Percentiles rank a stretch among this genome's conserved stretches.
Evolutionary conservation across 1,140 invertebrate species (phyloP).

Genomic region (Eriocheir sinensis): DNA sequence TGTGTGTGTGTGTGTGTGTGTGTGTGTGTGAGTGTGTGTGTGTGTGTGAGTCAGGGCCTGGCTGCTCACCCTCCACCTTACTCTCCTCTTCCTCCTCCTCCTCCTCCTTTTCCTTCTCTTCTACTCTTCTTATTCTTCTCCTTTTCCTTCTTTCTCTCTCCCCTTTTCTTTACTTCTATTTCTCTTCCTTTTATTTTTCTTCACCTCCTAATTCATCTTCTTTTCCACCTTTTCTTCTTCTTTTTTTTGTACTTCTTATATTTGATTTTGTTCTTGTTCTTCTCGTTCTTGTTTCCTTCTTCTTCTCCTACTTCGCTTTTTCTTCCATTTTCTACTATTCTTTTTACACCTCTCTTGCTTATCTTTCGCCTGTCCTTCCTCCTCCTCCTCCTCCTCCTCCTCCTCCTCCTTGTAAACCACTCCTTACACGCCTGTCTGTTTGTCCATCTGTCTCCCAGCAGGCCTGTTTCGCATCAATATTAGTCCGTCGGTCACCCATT

Average conservation of each 20-base stretch:
- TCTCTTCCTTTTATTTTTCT: background rate
- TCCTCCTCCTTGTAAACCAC: background rate
- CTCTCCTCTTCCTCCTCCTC: background rate
- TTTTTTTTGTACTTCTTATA: background rate
- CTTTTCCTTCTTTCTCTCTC: background rate
- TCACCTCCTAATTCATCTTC: background rate
- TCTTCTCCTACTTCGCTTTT: background rate
- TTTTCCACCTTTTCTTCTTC: background rate
- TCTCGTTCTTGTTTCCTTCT: too few relatives aligned
- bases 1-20: too few relatives aligned
- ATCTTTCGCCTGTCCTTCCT: background rate
- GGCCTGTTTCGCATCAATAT: background rate
- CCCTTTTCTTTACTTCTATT: background rate
- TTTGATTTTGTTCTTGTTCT: background rate
- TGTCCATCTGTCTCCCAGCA: too few relatives aligned
- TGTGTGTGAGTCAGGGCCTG: constrained; percentile 10
- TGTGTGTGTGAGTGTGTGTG: constrained; percentile 42
- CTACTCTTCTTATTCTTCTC: background rate
- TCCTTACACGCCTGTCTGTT: background rate
- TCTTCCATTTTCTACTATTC: background rate
- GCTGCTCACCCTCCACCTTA: background rate
- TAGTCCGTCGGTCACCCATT: background rate
- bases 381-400: background rate
- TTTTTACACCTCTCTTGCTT: background rate
- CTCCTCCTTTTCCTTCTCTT: background rate